phyloP scores from a whole-genome alignment of 2,888 invertebrate species.

The Nebria salina region DNA sequence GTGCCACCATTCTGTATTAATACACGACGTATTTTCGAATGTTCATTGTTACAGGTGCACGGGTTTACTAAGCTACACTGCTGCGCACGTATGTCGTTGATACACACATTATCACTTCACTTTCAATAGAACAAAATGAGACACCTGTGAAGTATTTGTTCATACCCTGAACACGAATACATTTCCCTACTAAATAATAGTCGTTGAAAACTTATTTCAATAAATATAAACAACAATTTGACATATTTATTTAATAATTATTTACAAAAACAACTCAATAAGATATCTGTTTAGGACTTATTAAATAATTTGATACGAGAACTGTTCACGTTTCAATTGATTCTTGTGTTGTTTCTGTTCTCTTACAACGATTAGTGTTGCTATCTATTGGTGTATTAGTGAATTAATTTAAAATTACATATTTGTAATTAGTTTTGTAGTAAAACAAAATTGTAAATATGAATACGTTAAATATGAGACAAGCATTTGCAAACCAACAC shows the following conservation, averaged over 20 bases:
- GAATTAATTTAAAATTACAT: neutral
- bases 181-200: neutral
- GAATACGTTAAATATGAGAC: slow-evolving; percentile 28
- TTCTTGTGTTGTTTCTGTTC: neutral
- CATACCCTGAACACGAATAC: neutral
- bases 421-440: neutral
- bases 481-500: slow-evolving; percentile 38
- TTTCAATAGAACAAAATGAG: slow-evolving; percentile 26
- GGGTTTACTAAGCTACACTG: slow-evolving; percentile 15
- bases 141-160: neutral
- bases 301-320: neutral
- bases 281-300: neutral
- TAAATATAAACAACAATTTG: neutral
- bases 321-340: neutral
- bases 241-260: neutral
- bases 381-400: neutral
- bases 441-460: slow-evolving; percentile 12
- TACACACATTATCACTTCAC: slow-evolving; percentile 21
- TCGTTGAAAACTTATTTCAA: neutral
- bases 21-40: slow-evolving; percentile 35
- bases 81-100: slow-evolving; percentile 34
- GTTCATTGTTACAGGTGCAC: slow-evolving; percentile 24
- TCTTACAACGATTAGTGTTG: neutral
- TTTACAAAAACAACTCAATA: neutral
- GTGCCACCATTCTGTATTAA: slow-evolving; percentile 45